phyloP scores from a whole-genome alignment of 2,113 vertebrate genomes.

The Tachuris rubrigastra region DNA sequence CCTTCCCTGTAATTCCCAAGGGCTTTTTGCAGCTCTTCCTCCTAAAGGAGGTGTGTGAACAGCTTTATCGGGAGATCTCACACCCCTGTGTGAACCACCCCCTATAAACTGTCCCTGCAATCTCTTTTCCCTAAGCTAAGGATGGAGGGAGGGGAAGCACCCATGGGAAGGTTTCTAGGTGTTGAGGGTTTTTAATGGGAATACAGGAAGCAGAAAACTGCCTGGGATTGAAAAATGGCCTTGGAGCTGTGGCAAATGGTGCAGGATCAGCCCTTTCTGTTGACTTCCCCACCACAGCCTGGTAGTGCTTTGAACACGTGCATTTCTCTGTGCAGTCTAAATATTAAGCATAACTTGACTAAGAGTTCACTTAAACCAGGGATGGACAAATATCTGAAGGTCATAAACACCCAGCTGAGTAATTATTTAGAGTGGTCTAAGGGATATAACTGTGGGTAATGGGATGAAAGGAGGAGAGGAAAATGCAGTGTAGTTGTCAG shows the following conservation, averaged over 20 bases:
- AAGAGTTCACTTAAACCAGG: not conserved
- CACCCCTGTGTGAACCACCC: not conserved
- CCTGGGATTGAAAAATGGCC: not conserved
- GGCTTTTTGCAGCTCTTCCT: not conserved
- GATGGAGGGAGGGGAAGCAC: not conserved
- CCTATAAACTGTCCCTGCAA: not conserved
- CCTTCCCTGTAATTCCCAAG: not conserved
- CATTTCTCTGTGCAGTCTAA: not conserved
- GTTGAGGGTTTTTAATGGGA: not conserved
- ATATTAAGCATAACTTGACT: not conserved
- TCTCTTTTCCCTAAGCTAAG: not conserved
- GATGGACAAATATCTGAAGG: conserved; percentile 49
- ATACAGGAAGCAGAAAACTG: not conserved
- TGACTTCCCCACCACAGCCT: not conserved
- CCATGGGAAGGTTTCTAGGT: not conserved
- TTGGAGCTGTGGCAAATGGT: not conserved
- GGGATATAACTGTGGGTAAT: conserved; percentile 12
- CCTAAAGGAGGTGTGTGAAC: not conserved
- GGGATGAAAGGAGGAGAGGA: conserved; percentile 29
- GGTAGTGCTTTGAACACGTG: not conserved
- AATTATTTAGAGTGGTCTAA: conserved; percentile 62
- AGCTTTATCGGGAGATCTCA: not conserved
- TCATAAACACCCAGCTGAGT: not conserved
- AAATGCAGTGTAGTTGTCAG: not conserved
- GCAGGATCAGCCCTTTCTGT: not conserved